These are phyloP conservation scores for Dryocosmus kuriphilus DNA, from an alignment of 2,888 invertebrate genomes.

Conservation along the genomic window DNA sequence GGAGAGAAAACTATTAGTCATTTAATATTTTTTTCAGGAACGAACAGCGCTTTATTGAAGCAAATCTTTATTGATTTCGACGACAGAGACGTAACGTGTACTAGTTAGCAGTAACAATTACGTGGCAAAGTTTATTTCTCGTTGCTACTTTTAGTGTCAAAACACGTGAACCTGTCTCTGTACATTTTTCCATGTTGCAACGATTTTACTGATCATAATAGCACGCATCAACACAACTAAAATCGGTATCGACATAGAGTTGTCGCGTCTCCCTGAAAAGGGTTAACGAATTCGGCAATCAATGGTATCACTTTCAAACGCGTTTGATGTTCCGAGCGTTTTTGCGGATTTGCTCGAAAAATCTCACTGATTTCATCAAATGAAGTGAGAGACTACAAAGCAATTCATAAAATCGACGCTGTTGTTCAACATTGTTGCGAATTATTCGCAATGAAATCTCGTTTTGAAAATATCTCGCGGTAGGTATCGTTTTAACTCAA, in stretches of 20 bases:
- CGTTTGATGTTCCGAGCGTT: constrained; percentile 50
- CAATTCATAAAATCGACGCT: constrained; percentile 48
- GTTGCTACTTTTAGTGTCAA: constrained; percentile 1
- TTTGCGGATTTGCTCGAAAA: constrained; percentile 50
- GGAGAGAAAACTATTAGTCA: neutral
- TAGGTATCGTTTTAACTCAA: too few relatives aligned
- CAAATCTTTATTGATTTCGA: neutral
- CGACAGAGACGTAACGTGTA: neutral
- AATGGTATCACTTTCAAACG: constrained; percentile 67
- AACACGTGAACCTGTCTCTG: constrained; percentile 10
- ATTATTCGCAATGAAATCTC: neutral
- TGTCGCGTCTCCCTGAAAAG: constrained; percentile 57
- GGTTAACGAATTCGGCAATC: constrained; percentile 68
- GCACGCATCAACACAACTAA: constrained; percentile 18
- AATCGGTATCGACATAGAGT: constrained; percentile 27
- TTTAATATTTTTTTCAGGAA: neutral
- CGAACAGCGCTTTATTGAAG: neutral
- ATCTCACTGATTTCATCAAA: constrained; percentile 56
- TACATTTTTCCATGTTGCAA: constrained; percentile 14
- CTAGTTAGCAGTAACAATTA: neutral
- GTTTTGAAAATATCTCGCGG: too few relatives aligned
- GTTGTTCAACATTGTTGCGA: neutral
- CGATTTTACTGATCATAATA: constrained; percentile 31
- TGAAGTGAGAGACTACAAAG: constrained; percentile 50
- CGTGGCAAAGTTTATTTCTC: neutral